Evolutionary conservation across 1,140 invertebrate species (phyloP), one percentile per base, ranked within the genome.

Genomic region (Trachymyrmex cornetzi): DNA sequence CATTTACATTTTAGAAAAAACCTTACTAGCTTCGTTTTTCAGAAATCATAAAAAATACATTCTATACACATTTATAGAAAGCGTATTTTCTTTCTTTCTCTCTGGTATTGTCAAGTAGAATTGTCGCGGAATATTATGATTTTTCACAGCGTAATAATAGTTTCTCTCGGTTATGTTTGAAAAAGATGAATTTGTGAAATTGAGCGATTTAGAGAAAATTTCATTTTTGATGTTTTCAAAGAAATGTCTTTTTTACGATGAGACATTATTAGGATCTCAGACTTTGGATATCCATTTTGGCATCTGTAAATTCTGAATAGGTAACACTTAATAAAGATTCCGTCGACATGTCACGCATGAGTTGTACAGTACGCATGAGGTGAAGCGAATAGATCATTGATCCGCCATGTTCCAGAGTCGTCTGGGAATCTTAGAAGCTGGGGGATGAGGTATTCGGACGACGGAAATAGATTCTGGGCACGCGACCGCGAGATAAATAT

Each of bases 401-500:
- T 79, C 74, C 61, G 63, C 7, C 12, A 74, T 44, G 77, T 69
- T 57, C 59, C 27, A 34, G 27, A 55, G 9, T 75, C 57, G 80
- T 85, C 72, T 79, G 59, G 66, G 88, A 79, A 87, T 87, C 63
- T 61, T 55, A 16, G 24, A 11, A 71, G 53, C n/a, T 55, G 27
- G 30, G 57, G 85, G 67, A 16, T 44, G 53, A 27, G 34, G 38
- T 34, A 84, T 74, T 61, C 22, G 61, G 19, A 27, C 30, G 27
- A 50, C 11, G 22, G 53, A 44, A 14, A n/a, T 44, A 77, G 63
- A 88, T 77, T 87, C 71, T 50, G 27, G 19, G 48, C 85, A 69
- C 34, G 34, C 71, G 59, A 38, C 63, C 11, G 14, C 24, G 24
- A 50, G 63, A 14, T 30, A 82, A 81, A 84, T 87, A 85, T 89